Conservation (phyloP, 2,888 invertebrate genomes). For the Machimus atricapillus region DNA sequence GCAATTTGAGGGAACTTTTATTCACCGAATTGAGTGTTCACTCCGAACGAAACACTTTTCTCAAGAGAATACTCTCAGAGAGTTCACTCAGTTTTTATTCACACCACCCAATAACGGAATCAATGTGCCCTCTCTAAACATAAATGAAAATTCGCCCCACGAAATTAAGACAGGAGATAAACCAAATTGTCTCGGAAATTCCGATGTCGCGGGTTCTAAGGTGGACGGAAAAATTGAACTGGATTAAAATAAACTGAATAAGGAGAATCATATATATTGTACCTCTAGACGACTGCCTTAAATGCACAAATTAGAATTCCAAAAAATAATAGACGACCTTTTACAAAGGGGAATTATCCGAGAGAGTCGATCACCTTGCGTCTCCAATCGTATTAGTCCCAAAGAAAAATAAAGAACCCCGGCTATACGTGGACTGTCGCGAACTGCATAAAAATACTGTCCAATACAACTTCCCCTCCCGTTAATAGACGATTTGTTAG, state of each 20-base stretch:
- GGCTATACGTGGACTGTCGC: slow-evolving; percentile 43
- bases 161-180: no score
- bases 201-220: no score
- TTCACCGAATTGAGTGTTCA: no score
- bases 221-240: no score
- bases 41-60: no score
- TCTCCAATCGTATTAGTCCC: slow-evolving; percentile 41
- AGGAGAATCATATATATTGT: neutral
- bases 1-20: no score
- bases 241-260: neutral
- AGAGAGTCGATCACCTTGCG: neutral
- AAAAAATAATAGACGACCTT: slow-evolving; percentile 21
- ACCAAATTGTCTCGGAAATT: no score
- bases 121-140: no score
- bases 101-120: no score
- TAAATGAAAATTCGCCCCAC: no score
- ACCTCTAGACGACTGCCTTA: slow-evolving; percentile 1
- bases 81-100: no score
- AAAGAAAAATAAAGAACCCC: slow-evolving; percentile 2
- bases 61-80: no score
- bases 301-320: neutral
- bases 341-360: slow-evolving; percentile 24
- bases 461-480: slow-evolving; percentile 36
- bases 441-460: slow-evolving; percentile 39
- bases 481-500: slow-evolving; percentile 12